A percentile compares a stretch with the other conserved stretches of the same genome.
Evolutionary conservation across 2,888 invertebrate species (phyloP).

Genomic region (Calliscelio sp.): DNA sequence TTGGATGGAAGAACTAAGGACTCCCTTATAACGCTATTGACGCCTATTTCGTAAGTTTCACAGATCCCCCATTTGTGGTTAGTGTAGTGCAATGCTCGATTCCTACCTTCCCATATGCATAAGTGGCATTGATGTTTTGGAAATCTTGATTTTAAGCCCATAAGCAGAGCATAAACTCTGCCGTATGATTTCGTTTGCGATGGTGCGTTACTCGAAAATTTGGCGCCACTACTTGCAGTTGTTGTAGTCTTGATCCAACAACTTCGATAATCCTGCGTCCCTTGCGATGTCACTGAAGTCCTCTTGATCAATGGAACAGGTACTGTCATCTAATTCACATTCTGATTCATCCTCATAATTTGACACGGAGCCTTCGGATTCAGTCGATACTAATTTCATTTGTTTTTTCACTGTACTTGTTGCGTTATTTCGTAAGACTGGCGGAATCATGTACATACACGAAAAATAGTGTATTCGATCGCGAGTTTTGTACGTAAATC

Average conservation of each 20-base stretch:
- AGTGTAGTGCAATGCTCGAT: no score
- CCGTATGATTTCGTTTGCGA: neutral
- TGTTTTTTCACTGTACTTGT: neutral
- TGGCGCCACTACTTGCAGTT: neutral
- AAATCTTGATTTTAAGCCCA: no score
- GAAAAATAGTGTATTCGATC: neutral
- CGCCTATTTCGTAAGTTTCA: no score
- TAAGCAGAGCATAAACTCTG: neutral
- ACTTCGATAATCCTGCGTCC: neutral
- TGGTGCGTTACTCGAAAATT: neutral
- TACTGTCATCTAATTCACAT: neutral
- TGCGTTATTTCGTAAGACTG: neutral
- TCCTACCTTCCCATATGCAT: no score
- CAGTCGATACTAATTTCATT: no score
- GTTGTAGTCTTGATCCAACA: neutral
- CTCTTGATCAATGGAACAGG: neutral
- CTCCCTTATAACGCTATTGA: no score
- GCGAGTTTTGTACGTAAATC: neutral
- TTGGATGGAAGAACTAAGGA: no score
- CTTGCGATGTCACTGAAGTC: neutral
- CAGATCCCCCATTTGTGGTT: no score
- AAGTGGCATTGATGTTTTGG: no score
- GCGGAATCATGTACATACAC: neutral
- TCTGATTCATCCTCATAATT: neutral
- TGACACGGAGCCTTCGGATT: no score